Conservation (phyloP, 2,888 invertebrate species). For the Chalcis sispes region DNA sequence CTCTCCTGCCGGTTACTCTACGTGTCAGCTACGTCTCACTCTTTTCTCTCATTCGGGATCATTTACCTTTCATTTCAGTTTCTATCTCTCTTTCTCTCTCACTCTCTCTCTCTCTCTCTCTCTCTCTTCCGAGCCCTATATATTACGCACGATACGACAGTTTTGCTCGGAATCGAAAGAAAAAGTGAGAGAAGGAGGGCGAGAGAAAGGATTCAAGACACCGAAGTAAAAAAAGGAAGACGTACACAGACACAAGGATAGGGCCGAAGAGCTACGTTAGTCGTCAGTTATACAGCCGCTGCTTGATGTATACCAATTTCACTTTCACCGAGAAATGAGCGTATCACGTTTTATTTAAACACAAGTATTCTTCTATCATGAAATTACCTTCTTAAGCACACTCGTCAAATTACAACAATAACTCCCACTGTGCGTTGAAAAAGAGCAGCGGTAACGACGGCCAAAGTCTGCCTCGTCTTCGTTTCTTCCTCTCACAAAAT, state of each 20-base stretch:
- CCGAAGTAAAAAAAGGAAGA: background rate
- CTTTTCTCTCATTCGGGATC: no score
- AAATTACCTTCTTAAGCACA: conserved; percentile 13
- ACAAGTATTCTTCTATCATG: no score
- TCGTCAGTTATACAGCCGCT: background rate
- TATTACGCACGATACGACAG: background rate
- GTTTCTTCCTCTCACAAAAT: background rate
- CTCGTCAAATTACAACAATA: background rate
- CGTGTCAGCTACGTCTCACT: no score
- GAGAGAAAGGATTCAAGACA: background rate
- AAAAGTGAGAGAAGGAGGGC: background rate
- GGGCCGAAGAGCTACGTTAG: background rate
- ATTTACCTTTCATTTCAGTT: background rate
- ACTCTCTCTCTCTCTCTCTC: background rate
- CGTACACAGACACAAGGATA: background rate
- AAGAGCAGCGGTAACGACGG: no score
- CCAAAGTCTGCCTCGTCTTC: no score
- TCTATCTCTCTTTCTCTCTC: background rate
- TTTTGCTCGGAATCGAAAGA: background rate
- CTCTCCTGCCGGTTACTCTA: no score
- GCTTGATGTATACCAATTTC: conserved; percentile 6
- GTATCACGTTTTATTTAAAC: background rate
- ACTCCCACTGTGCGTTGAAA: background rate
- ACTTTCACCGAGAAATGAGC: conserved; percentile 33
- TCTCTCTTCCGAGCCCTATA: background rate